phyloP scores from a whole-genome alignment of 92 coral and sea anemone genomes.

The Porites rus region DNA sequence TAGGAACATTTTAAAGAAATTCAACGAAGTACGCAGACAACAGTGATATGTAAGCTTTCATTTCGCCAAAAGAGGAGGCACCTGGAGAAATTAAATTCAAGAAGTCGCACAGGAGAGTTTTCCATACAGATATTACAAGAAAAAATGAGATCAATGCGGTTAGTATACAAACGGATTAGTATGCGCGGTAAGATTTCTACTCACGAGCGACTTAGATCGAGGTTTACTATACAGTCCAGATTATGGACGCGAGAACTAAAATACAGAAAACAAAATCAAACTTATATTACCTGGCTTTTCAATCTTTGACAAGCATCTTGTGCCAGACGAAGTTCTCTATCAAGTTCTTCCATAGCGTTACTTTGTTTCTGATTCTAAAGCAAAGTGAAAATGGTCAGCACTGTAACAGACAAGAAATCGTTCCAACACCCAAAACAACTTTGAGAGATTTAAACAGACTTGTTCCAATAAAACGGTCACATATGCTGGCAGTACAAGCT shows the following conservation, averaged over 20 bases:
- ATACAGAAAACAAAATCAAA: neutral
- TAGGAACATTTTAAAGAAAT: too few species aligned
- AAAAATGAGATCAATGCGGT: too few species aligned
- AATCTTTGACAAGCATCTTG: constrained; percentile 92
- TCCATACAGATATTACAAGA: too few species aligned
- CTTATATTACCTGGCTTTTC: constrained; percentile 83
- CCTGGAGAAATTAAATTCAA: too few species aligned
- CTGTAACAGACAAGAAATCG: neutral
- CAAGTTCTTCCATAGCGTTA: constrained; percentile 89
- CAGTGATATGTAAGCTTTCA: too few species aligned
- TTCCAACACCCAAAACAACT: neutral
- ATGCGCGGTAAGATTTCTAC: too few species aligned
- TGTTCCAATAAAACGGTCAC: neutral
- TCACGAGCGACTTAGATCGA: too few species aligned
- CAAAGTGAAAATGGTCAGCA: neutral
- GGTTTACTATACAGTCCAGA: neutral
- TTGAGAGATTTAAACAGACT: neutral
- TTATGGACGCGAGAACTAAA: neutral
- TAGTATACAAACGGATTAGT: too few species aligned
- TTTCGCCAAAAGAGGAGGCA: too few species aligned
- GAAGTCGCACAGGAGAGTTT: too few species aligned
- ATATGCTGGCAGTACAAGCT: neutral
- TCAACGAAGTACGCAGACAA: too few species aligned
- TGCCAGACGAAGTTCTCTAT: constrained; percentile 82
- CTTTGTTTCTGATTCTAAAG: constrained; percentile 84